Evolutionary conservation across 2,113 vertebrate genomes (phyloP).

Genomic region (Oncorhynchus gorbuscha): DNA sequence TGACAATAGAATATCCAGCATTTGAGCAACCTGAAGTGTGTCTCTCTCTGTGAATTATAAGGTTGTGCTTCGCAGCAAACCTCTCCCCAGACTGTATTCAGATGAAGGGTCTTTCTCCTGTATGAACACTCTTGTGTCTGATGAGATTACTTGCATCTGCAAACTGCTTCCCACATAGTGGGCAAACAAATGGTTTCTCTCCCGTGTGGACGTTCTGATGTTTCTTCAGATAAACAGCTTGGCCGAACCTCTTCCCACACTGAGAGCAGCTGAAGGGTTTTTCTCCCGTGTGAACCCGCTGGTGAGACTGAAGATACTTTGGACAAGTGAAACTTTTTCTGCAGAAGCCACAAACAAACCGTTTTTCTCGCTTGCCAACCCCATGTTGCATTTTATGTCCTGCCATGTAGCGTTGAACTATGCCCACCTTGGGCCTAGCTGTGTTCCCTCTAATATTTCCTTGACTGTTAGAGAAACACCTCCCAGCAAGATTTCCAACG

Average conservation of each 20-base stretch:
- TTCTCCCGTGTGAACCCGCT: slow-evolving; percentile 34
- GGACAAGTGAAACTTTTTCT: slow-evolving; percentile 31
- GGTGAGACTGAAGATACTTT: slow-evolving; percentile 33
- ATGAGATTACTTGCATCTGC: slow-evolving; percentile 33
- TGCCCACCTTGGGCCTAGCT: background rate
- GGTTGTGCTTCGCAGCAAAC: slow-evolving; percentile 26
- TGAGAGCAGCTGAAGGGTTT: slow-evolving; percentile 31
- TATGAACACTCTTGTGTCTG: slow-evolving; percentile 29
- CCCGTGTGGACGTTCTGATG: slow-evolving; percentile 31
- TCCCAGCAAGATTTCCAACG: background rate
- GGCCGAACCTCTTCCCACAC: slow-evolving; percentile 28
- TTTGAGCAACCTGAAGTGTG: slow-evolving; percentile 16
- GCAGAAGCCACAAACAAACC: slow-evolving; percentile 27
- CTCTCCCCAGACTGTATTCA: slow-evolving; percentile 25
- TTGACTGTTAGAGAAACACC: slow-evolving; percentile 1
- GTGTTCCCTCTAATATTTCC: background rate
- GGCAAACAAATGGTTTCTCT: slow-evolving; percentile 21
- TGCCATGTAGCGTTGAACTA: background rate
- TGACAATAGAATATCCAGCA: background rate
- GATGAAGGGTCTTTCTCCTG: slow-evolving; percentile 26
- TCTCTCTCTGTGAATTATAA: slow-evolving; percentile 26
- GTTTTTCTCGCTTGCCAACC: slow-evolving; percentile 19
- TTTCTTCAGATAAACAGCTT: slow-evolving; percentile 28
- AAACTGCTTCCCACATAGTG: slow-evolving; percentile 25
- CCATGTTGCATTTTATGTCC: background rate